These are phyloP conservation scores for Hirtodrosophila alboralis DNA, from an alignment of 2,888 invertebrate genomes.

Conservation along the genomic window DNA sequence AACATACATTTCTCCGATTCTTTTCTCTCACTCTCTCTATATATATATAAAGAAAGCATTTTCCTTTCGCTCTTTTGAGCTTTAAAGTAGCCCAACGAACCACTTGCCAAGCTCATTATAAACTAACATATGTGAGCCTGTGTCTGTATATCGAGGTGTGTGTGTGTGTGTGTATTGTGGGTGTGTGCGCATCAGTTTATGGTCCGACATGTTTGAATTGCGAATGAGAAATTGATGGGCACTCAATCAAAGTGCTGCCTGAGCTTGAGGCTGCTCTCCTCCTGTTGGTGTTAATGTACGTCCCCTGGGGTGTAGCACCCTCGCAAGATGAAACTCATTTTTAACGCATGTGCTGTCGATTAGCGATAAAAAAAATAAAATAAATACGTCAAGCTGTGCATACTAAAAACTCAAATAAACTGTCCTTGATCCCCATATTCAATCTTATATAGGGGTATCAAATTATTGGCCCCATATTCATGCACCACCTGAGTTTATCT, in stretches of 20 bases:
- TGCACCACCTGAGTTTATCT: no score
- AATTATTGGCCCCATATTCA: no score
- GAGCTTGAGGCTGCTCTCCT: slow-evolving; percentile 19
- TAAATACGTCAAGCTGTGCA: slow-evolving; percentile 8
- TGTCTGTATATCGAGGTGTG: slow-evolving; percentile 9
- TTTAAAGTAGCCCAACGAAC: slow-evolving; percentile 20
- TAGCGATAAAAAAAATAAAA: slow-evolving; percentile 33
- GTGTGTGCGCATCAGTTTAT: slow-evolving; percentile 55
- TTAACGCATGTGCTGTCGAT: slow-evolving; percentile 46
- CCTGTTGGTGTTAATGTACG: slow-evolving; percentile 55
- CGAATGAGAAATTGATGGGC: slow-evolving; percentile 78
- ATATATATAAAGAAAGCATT: no score
- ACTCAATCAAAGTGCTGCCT: slow-evolving; percentile 74
- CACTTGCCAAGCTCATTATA: slow-evolving; percentile 47
- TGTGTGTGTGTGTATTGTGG: slow-evolving; percentile 13
- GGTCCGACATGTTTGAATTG: slow-evolving; percentile 75
- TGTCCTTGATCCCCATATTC: background rate
- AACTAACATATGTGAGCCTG: slow-evolving; percentile 37
- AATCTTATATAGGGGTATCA: no score
- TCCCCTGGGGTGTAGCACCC: slow-evolving; percentile 33
- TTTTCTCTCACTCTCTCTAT: slow-evolving; percentile 1
- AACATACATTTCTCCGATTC: slow-evolving; percentile 38
- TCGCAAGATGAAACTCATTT: slow-evolving; percentile 17
- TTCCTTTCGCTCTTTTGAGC: slow-evolving; percentile 10
- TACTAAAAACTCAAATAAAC: slow-evolving; percentile 1